A percentile compares a stretch with the other conserved stretches of the same genome.
These are phyloP conservation scores for Athrips mouffetella DNA, from an alignment of 2,888 invertebrate species.

Conservation along the genomic window DNA sequence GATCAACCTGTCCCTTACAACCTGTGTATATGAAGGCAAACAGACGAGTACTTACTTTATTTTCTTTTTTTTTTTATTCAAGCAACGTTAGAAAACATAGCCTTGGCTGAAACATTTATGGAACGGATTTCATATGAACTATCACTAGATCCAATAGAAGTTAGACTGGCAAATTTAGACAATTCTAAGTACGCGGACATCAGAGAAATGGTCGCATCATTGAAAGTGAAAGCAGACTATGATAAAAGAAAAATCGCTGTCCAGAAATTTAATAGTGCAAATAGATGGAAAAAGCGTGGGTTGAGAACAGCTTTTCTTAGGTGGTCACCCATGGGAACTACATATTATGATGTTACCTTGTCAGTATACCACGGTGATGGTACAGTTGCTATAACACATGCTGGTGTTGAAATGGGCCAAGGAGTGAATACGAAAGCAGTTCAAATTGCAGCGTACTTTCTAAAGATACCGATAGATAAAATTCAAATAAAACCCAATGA, in stretches of 20 bases:
- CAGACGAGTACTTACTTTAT: too few species aligned
- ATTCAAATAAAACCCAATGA: slow-evolving; percentile 79
- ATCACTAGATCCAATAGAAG: slow-evolving; percentile 72
- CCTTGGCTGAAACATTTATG: slow-evolving; percentile 72
- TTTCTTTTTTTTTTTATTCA: too few species aligned
- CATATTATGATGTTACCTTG: slow-evolving; percentile 63
- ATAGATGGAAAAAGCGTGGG: slow-evolving; percentile 85
- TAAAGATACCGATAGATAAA: slow-evolving; percentile 80
- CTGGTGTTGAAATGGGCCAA: slow-evolving; percentile 85
- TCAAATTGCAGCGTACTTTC: slow-evolving; percentile 83
- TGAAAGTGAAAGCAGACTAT: slow-evolving; percentile 61
- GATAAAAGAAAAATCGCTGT: slow-evolving; percentile 53
- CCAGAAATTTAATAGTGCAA: slow-evolving; percentile 72
- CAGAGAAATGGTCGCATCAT: slow-evolving; percentile 56
- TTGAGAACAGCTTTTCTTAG: slow-evolving; percentile 54
- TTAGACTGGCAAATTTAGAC: slow-evolving; percentile 49
- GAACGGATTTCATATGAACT: slow-evolving; percentile 76
- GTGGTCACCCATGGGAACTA: slow-evolving; percentile 77
- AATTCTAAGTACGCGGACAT: slow-evolving; percentile 49
- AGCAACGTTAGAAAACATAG: slow-evolving; percentile 33
- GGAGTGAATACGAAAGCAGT: slow-evolving; percentile 86
- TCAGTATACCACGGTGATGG: slow-evolving; percentile 83
- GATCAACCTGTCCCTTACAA: too few species aligned
- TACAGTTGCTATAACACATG: slow-evolving; percentile 81
- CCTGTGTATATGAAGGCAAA: too few species aligned